Percentiles rank a stretch among this genome's conserved stretches.
phyloP scores from a whole-genome alignment of 2,888 invertebrate genomes.

The Tigriopus californicus region DNA sequence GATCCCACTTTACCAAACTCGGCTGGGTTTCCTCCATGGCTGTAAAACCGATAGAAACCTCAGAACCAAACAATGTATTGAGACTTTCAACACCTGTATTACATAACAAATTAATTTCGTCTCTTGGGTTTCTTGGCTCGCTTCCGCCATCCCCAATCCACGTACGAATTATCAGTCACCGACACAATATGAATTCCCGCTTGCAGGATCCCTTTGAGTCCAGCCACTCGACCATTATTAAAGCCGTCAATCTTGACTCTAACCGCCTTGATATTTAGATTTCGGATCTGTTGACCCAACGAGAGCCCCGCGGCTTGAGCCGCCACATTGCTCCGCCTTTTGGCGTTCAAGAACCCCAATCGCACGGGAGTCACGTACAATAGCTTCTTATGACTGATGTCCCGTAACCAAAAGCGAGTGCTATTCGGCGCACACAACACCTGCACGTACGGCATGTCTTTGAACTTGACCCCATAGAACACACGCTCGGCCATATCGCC shows the following conservation, averaged over 20 bases:
- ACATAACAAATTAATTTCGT: background rate
- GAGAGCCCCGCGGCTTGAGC: background rate
- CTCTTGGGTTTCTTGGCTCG: constrained; percentile 9
- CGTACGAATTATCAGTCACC: background rate
- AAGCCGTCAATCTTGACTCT: constrained; percentile 3
- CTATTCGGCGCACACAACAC: background rate
- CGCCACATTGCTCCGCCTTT: constrained; percentile 5
- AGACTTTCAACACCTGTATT: too few relatives aligned
- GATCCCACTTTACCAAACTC: too few relatives aligned
- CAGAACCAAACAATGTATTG: too few relatives aligned
- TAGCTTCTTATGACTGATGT: background rate
- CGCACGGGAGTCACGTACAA: background rate
- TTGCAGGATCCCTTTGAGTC: constrained; percentile 6
- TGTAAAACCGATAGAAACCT: too few relatives aligned
- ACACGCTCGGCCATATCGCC: background rate
- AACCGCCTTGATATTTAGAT: background rate
- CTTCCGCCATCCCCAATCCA: constrained; percentile 9
- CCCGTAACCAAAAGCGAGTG: background rate
- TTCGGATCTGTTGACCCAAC: constrained; percentile 1
- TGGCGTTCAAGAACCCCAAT: constrained; percentile 9
- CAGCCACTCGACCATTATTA: background rate
- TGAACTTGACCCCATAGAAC: constrained; percentile 9
- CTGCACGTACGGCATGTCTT: constrained; percentile 9
- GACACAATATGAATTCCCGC: constrained; percentile 7
- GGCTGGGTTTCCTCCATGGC: too few relatives aligned